Conservation (phyloP, 2,888 invertebrate species). For the Heliconius ismenius region DNA sequence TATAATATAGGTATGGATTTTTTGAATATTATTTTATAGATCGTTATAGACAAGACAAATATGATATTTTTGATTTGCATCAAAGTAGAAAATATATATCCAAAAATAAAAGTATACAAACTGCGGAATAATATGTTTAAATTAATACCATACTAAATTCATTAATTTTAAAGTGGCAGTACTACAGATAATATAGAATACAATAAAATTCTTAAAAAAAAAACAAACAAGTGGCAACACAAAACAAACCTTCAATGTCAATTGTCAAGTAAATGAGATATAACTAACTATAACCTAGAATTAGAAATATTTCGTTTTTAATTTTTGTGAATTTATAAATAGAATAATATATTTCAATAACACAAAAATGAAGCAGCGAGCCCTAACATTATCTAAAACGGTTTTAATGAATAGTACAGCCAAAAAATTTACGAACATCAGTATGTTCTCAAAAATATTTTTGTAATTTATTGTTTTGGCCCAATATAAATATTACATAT, state of each 20-base stretch:
- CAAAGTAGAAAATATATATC: no score
- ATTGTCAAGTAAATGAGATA: conserved; percentile 9
- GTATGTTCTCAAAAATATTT: conserved; percentile 49
- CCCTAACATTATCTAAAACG: conserved; percentile 55
- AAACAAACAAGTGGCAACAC: neutral
- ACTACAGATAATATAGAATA: neutral
- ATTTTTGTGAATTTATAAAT: conserved; percentile 15
- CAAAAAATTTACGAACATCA: conserved; percentile 49
- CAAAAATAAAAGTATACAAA: no score
- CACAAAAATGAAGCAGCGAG: conserved; percentile 62
- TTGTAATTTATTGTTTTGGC: neutral
- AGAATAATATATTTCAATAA: conserved; percentile 48
- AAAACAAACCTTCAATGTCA: no score
- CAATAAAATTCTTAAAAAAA: no score
- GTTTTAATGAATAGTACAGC: conserved; percentile 52
- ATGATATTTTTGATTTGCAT: no score
- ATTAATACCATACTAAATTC: no score
- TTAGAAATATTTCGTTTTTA: neutral
- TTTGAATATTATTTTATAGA: no score
- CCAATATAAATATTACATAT: neutral
- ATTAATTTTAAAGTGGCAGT: neutral
- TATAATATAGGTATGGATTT: no score
- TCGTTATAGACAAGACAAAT: no score
- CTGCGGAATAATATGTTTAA: no score
- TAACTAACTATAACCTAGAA: neutral